Percentiles rank a stretch among this genome's conserved stretches.
phyloP scores from a whole-genome alignment of 2,113 vertebrate species.

The Rallus limicola region DNA sequence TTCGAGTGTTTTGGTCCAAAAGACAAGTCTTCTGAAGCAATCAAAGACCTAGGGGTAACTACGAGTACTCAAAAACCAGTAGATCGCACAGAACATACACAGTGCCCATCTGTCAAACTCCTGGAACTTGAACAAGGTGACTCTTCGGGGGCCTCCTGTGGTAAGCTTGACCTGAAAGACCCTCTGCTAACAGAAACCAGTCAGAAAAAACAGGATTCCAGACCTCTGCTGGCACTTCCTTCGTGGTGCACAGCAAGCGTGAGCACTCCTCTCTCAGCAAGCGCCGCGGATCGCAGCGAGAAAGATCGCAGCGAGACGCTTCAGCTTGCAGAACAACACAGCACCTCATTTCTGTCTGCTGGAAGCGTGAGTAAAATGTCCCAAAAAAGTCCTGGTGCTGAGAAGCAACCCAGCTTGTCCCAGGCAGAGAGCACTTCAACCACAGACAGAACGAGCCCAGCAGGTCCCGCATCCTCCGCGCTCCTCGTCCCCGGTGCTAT shows the following conservation, averaged over 20 bases:
- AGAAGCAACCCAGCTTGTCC: slow-evolving; percentile 1
- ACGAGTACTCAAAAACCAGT: neutral
- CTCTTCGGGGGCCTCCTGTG: neutral
- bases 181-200: slow-evolving; percentile 25
- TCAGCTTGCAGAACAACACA: slow-evolving; percentile 8
- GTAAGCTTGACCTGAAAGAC: slow-evolving; percentile 34
- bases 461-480: neutral
- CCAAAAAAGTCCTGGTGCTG: slow-evolving; percentile 6
- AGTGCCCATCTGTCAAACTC: neutral
- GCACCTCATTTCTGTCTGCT: neutral
- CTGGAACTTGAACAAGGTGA: slow-evolving; percentile 27
- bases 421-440: slow-evolving; percentile 56
- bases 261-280: neutral
- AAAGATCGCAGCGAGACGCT: neutral
- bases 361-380: neutral
- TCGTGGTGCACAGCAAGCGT: neutral
- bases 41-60: slow-evolving; percentile 36
- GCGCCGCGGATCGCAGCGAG: neutral
- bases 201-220: slow-evolving; percentile 39
- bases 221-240: slow-evolving; percentile 44
- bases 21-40: slow-evolving; percentile 24
- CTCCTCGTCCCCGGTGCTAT: slow-evolving; percentile 34
- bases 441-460: slow-evolving; percentile 54
- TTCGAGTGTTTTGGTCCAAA: slow-evolving; percentile 20
- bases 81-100: neutral